Evolutionary conservation across 2,113 vertebrate genomes (phyloP), one percentile per base, ranked within the genome.

Genomic region (Astur gentilis): DNA sequence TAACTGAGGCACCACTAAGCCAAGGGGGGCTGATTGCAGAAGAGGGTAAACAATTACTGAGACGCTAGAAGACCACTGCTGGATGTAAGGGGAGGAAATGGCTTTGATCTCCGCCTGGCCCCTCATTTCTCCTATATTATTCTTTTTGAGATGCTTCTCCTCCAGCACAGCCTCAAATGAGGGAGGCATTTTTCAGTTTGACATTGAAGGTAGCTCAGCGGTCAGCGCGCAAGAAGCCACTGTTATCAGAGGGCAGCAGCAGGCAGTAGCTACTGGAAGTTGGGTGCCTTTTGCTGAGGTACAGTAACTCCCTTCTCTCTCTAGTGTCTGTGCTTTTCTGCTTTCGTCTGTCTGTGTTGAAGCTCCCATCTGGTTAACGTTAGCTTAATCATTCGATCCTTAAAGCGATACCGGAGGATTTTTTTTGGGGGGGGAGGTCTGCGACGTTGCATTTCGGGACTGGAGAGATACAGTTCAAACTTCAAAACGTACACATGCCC

Each of bases 171-270:
- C 98, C 87, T 97, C 96, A 0, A 94, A 92, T 52, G 97, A 97
- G 88, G 87, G 92, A 75, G 80, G 83, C 22, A 58, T 97, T 78
- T 98, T 98, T 87, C 96, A 97, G 80, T 97, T 97, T 97, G 98
- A 98, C 97, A 64, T 93, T 92, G 98, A 98, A 97, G 98, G 98
- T 86, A 98, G 98, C 95, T 97, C 98, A 77, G 97, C 97, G 50
- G 89, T 95, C 79, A 97, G 97, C 96, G 75, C 32, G 72, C 98
- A 96, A 81, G 98, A 98, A 95, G 94, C 93, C 76, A 88, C 95
- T 25, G 96, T 97, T 89, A 92, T 92, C 83, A 97, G 96, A 97
- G 97, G 92, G 93, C 95, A 97, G 84, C 97, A 97, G 92, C 95
- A 98, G 82, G 89, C 94, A 82, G 91, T 91, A 95, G 90, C 96